These are phyloP conservation scores for Oedothorax gibbosus DNA, from an alignment of 1,140 invertebrate species.

Conservation along the genomic window DNA sequence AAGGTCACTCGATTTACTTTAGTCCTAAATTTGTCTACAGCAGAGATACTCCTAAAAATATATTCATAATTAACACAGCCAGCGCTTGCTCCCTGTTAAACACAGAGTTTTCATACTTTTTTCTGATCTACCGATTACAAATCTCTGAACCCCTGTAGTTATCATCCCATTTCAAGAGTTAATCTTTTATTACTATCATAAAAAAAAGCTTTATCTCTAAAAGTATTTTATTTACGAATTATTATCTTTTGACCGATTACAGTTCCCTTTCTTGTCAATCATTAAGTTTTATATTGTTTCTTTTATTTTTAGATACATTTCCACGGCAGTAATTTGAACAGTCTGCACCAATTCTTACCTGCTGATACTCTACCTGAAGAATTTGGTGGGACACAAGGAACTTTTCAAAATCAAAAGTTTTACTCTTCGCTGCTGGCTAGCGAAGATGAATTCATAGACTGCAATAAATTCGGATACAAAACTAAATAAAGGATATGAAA, in stretches of 20 bases:
- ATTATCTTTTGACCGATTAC: background rate
- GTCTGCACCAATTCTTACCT: slow-evolving; percentile 81
- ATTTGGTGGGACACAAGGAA: slow-evolving; percentile 75
- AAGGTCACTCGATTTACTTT: too few species aligned
- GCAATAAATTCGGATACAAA: slow-evolving; percentile 16
- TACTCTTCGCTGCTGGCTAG: slow-evolving; percentile 6
- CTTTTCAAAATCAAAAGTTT: slow-evolving; percentile 7
- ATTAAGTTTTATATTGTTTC: background rate
- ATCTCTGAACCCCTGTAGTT: too few species aligned
- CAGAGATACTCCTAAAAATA: too few species aligned
- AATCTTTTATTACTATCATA: too few species aligned
- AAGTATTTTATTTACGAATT: background rate
- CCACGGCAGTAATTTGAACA: slow-evolving; percentile 87
- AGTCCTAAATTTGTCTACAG: too few species aligned
- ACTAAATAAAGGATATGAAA: too few species aligned
- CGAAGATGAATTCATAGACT: slow-evolving; percentile 8
- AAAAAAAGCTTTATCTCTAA: too few species aligned
- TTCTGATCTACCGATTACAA: too few species aligned
- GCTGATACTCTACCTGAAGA: slow-evolving; percentile 86
- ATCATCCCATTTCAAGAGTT: too few species aligned
- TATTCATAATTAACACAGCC: too few species aligned
- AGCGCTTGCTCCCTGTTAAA: too few species aligned
- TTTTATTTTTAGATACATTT: slow-evolving; percentile 47
- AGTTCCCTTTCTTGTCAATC: background rate
- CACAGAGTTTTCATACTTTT: too few species aligned